These are phyloP conservation scores for Podarcis siculus DNA, from an alignment of 2,797 vertebrate species.

Conservation along the genomic window DNA sequence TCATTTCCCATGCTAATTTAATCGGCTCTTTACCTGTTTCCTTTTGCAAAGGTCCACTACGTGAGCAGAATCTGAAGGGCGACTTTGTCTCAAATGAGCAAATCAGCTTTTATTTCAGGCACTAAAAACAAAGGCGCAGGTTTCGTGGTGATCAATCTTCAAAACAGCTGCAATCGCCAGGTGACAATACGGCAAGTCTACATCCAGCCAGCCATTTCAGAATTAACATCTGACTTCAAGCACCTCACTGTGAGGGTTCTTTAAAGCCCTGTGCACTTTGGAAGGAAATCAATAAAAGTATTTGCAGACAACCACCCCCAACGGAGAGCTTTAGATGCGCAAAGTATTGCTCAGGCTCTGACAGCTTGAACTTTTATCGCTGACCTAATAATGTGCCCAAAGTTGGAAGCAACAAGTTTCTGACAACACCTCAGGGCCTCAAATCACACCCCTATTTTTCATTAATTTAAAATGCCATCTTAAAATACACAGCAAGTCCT, in stretches of 20 bases:
- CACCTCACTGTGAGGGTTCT: slow-evolving; percentile 29
- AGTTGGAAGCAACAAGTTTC: slow-evolving; percentile 12
- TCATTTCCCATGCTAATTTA: background rate
- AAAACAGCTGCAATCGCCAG: background rate
- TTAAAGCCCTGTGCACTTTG: slow-evolving; percentile 32
- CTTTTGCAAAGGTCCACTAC: background rate
- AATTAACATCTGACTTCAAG: slow-evolving; percentile 43
- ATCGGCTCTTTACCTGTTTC: background rate
- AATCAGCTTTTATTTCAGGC: background rate
- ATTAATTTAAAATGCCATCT: slow-evolving; percentile 39
- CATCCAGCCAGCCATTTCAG: slow-evolving; percentile 28
- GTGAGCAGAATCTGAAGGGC: background rate
- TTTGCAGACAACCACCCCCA: slow-evolving; percentile 35
- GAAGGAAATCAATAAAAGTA: slow-evolving; percentile 26
- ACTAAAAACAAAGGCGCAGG: background rate
- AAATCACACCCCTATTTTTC: background rate
- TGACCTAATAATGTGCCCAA: background rate
- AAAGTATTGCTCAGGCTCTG: slow-evolving; percentile 28
- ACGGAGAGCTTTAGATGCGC: background rate
- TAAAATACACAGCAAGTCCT: background rate
- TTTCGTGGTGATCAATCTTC: slow-evolving; percentile 4
- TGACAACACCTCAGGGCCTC: background rate
- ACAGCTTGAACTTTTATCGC: slow-evolving; percentile 1
- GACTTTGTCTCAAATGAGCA: background rate
- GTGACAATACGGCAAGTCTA: slow-evolving; percentile 26